Conservation (phyloP, 2,888 invertebrate genomes). For the Drosophila prostipennis region DNA sequence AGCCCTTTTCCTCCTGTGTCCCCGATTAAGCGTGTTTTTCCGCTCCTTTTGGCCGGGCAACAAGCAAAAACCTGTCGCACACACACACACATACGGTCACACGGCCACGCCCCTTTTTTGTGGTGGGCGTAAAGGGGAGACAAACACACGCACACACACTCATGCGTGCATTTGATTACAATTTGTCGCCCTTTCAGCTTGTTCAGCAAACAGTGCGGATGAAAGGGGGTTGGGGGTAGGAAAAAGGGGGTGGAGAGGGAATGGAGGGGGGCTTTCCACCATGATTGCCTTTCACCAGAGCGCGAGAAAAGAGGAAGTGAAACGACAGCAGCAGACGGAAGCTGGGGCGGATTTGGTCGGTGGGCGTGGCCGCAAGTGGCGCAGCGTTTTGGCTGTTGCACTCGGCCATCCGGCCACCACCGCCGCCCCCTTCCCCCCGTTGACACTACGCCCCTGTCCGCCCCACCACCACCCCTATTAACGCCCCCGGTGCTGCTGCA, state of each 20-base stretch:
- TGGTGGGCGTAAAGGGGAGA: background rate
- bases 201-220: conserved; percentile 44
- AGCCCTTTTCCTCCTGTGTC: background rate
- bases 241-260: background rate
- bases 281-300: conserved; percentile 58
- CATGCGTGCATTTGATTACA: conserved; percentile 66
- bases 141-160: conserved; percentile 8
- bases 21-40: conserved; percentile 33
- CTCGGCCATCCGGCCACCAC: background rate
- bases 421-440: no score
- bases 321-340: conserved; percentile 34
- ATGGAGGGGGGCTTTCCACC: conserved; percentile 3
- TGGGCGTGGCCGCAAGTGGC: conserved; percentile 25
- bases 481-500: conserved; percentile 19
- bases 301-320: conserved; percentile 23
- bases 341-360: conserved; percentile 21
- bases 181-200: conserved; percentile 53
- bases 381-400: conserved; percentile 26
- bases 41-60: conserved; percentile 24
- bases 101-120: conserved; percentile 45
- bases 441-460: background rate
- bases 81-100: conserved; percentile 3
- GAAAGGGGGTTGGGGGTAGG: conserved; percentile 1
- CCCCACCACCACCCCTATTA: background rate
- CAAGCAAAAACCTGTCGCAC: conserved; percentile 25